Evolutionary conservation across 64 coral and sea anemone species (phyloP), one percentile per base, ranked within the genome.

Genomic region (Trachythela sp.): DNA sequence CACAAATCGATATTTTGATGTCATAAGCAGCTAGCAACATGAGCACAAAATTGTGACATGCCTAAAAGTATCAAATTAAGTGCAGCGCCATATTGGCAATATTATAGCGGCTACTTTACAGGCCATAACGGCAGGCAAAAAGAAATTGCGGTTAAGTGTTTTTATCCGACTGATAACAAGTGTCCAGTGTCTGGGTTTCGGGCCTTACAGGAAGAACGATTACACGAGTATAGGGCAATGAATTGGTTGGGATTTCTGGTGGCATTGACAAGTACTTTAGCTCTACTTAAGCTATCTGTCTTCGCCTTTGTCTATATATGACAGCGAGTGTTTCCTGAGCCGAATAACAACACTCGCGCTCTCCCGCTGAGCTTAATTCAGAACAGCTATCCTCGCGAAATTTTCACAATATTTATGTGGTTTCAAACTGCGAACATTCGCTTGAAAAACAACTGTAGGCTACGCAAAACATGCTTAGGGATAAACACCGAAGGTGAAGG

Each of bases 261-360:
- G 31, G 31, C 34, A 17, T 14, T 80, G 37, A 35, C 18, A 80
- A 80, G 75, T 80, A 80, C 75, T 80, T 80, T 39, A 80, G 32
- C 15, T 36, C 27, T 80, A 80, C 75, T 80, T 80, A 80, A 80
- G 30, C 15, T 6, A 37, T 80, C 75, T 80, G 75, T 80, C 75
- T 38, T 13, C 75, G 33, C 75, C 75, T 80, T 10, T 34, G 75
- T 35, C 13, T 38, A 13, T 35, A 35, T 39, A 37, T 80, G 75
- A 80, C 75, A 37, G 75, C 34, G 0, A 80, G 75, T 18, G 32
- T 15, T 80, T 80, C 75, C 75, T 80, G 20, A 29, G 11, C 6
- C 20, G 75, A 80, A 80, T 18, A 39, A 80, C 75, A 39, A 80
- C 75, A 80, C 2, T 35, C 13, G 8, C n/a, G 68, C 13, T 18